A percentile compares a stretch with the other conserved stretches of the same genome.
phyloP scores from a whole-genome alignment of 2,888 invertebrate species.

The Muschampia plurimacula region DNA sequence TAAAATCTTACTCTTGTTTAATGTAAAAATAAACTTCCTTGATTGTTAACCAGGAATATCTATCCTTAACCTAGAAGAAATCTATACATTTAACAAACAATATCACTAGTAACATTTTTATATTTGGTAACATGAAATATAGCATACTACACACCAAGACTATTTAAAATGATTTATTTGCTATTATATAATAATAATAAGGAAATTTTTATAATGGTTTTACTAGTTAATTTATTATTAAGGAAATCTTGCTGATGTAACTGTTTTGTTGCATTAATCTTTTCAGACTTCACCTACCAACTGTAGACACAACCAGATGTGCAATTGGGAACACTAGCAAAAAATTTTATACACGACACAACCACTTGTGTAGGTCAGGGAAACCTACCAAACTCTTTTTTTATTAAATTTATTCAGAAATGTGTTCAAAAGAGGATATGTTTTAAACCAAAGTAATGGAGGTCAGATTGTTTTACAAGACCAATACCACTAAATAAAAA shows the following conservation, averaged over 20 bases:
- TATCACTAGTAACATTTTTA: conserved; percentile 71
- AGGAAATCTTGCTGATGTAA: background rate
- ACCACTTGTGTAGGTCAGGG: too few species aligned
- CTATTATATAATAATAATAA: background rate
- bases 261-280: too few species aligned
- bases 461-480: too few species aligned
- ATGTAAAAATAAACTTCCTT: conserved; percentile 84
- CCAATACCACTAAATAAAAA: too few species aligned
- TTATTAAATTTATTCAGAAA: too few species aligned
- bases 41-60: conserved; percentile 72
- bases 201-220: background rate
- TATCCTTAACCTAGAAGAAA: conserved; percentile 76
- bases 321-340: too few species aligned
- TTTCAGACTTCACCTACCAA: too few species aligned
- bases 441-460: too few species aligned
- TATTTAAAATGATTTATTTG: conserved; percentile 23
- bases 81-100: conserved; percentile 76
- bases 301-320: too few species aligned
- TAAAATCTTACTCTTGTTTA: conserved; percentile 76
- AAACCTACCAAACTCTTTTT: too few species aligned
- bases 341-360: too few species aligned
- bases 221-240: background rate
- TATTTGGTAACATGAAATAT: conserved; percentile 80
- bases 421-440: too few species aligned
- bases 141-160: conserved; percentile 47